Base-by-base conservation (phyloP, 1,140 invertebrate genomes). In the Bombus sylvicola region DNA sequence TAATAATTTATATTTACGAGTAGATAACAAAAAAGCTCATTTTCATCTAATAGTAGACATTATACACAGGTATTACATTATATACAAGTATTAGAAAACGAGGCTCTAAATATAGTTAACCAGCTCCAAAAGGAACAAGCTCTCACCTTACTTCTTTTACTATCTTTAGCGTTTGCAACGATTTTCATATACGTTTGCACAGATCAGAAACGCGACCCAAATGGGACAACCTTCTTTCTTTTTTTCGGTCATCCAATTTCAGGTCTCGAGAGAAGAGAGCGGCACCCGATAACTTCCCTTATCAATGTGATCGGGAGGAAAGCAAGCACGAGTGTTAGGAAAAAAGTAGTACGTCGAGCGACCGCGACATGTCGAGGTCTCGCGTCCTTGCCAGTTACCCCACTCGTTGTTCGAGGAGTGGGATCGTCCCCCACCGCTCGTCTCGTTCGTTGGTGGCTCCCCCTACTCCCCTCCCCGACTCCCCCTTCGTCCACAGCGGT, bases 341-440 rank as follows among this genome's bases (percentile, higher is more conserved):
- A 68, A 83, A 83, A 83, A 83, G 74, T 47, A 82, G 69, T 64
- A 75, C 83, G 53, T 62, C 43, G 72, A 69, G 81, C 53, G 43
- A 66, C 68, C 79, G 83, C 83, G 90, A 88, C 88, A 79, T 91
- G 86, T 89, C 88, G 59, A 81, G 71, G 82, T 83, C 86, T 80
- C 86, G 86, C 90, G 93, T 91, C 92, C 92, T 93, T 93, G 92
- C 83, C 81, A 86, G 74, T 47, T 81, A 72, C 77, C 89, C 68
- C 85, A 69, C 64, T 69, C 53, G 9, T n/a, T 10, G 25, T 37
- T 9, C 37, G 37, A 28, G 53, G 59, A 80, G 84, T 77, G 83
- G 73, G 82, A 84, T 81, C 47, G 75, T 88, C 72, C 83, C 82
- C 83, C 81, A 76, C 82, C 57, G 18, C 31, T 0, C 15, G 12